Conservation (phyloP, 2,888 invertebrate genomes). For the Halictus ligatus region DNA sequence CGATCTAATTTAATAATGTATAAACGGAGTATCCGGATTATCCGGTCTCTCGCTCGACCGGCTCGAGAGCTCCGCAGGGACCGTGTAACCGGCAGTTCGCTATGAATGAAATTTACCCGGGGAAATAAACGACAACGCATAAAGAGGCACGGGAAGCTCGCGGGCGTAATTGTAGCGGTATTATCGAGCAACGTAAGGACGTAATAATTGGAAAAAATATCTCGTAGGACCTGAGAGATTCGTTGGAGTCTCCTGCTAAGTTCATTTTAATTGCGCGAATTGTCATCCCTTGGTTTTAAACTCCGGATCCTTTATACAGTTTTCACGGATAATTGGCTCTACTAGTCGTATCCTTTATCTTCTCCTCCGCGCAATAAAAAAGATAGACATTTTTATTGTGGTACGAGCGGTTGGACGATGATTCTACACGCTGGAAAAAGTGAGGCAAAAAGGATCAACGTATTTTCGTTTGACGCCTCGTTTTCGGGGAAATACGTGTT, state of each 20-base stretch:
- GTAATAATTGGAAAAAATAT: neutral
- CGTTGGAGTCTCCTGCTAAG: neutral
- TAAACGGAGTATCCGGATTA: neutral
- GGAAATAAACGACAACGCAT: neutral
- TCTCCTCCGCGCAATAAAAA: neutral
- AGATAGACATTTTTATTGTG: neutral
- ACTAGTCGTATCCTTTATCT: neutral
- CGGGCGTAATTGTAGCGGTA: neutral
- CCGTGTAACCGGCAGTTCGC: neutral
- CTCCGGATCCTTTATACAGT: neutral
- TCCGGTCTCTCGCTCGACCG: neutral
- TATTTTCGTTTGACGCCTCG: no score
- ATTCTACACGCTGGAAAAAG: neutral
- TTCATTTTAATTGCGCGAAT: neutral
- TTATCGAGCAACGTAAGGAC: neutral
- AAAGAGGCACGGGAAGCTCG: neutral
- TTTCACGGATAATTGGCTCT: neutral
- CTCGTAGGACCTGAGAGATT: neutral
- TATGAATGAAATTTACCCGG: conserved; percentile 2
- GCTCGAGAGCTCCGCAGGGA: neutral
- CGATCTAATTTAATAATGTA: neutral
- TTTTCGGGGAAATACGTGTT: no score
- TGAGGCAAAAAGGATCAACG: no score
- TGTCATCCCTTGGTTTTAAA: neutral
- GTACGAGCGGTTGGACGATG: neutral